Conservation (phyloP, 2,888 invertebrate species). For the Microchrysa polita region DNA sequence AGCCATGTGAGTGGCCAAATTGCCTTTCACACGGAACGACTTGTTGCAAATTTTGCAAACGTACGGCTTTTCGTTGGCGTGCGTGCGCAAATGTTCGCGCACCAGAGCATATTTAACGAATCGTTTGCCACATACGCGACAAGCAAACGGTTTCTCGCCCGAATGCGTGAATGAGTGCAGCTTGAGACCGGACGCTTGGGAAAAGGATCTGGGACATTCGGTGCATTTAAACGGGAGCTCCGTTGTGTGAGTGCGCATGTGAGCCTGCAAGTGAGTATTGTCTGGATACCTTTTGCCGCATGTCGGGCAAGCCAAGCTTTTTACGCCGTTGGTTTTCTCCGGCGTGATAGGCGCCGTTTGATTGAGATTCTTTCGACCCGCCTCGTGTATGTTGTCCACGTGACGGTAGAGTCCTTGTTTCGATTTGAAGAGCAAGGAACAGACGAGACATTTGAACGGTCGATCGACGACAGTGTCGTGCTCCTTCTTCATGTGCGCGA, state of each 20-base stretch:
- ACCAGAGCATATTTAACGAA: slow-evolving; percentile 48
- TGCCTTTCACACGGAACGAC: slow-evolving; percentile 49
- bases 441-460: slow-evolving; percentile 48
- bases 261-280: slow-evolving; percentile 58
- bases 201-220: slow-evolving; percentile 45
- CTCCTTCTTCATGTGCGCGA: slow-evolving; percentile 45
- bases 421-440: slow-evolving; percentile 46
- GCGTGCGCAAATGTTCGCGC: slow-evolving; percentile 44
- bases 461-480: slow-evolving; percentile 44
- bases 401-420: slow-evolving; percentile 50
- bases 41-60: slow-evolving; percentile 49
- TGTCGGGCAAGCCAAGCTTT: slow-evolving; percentile 53
- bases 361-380: slow-evolving; percentile 47
- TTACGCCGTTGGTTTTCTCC: slow-evolving; percentile 26
- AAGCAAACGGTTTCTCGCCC: slow-evolving; percentile 59
- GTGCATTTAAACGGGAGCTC: slow-evolving; percentile 46
- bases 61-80: slow-evolving; percentile 43
- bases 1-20: slow-evolving; percentile 49
- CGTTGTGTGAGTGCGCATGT: slow-evolving; percentile 53
- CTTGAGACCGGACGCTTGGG: slow-evolving; percentile 51
- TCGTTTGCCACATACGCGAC: slow-evolving; percentile 54
- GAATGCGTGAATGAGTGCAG: slow-evolving; percentile 59
- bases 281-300: slow-evolving; percentile 59
- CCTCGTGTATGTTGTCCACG: slow-evolving; percentile 50
- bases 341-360: slow-evolving; percentile 45